These are phyloP conservation scores for Mus pahari DNA, from an alignment of 2,113 vertebrate species.

Conservation along the genomic window DNA sequence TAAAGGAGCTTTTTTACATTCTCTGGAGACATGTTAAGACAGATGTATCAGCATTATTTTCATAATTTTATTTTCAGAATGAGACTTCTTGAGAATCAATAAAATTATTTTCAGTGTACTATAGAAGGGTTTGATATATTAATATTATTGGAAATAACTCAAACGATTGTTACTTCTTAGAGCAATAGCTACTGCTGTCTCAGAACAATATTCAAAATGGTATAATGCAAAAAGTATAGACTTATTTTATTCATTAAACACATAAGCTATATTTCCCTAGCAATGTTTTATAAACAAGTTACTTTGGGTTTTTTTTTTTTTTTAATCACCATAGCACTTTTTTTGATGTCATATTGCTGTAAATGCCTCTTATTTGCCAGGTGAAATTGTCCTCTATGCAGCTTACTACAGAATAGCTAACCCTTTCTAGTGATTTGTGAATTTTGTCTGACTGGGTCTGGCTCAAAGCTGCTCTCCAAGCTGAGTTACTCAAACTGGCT, in stretches of 20 bases:
- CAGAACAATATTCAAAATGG: not conserved
- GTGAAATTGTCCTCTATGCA: too few species aligned
- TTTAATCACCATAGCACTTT: not conserved
- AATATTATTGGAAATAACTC: not conserved
- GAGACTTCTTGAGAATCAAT: not conserved
- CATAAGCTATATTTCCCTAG: not conserved
- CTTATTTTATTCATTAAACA: not conserved
- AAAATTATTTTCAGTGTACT: not conserved
- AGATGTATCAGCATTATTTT: not conserved
- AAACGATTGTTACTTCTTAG: not conserved
- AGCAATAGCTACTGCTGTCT: not conserved
- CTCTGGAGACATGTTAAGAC: not conserved
- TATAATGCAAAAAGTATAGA: not conserved
- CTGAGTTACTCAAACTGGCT: too few species aligned
- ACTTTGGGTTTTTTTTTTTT: not conserved
- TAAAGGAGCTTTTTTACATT: not conserved
- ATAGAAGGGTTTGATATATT: not conserved
- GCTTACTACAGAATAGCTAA: too few species aligned
- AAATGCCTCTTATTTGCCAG: too few species aligned
- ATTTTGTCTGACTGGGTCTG: too few species aligned
- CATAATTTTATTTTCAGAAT: not conserved
- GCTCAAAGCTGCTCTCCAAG: too few species aligned
- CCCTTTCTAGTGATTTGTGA: too few species aligned
- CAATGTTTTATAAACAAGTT: not conserved
- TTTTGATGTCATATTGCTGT: not conserved